These are phyloP conservation scores for Dipodomys stephensi DNA, from an alignment of 2,113 vertebrate genomes.

Conservation along the genomic window DNA sequence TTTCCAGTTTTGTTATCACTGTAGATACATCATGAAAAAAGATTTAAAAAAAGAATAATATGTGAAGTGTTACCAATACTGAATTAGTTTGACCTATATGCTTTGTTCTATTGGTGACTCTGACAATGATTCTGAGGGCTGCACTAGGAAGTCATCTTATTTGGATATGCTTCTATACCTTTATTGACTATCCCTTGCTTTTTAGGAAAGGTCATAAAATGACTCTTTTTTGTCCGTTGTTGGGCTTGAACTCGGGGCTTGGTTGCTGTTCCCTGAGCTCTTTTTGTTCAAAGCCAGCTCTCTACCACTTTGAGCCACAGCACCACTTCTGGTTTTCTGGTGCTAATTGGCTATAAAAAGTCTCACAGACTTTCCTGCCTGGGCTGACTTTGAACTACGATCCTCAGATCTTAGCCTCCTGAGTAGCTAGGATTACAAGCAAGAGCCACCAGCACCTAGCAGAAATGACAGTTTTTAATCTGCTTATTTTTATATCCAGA, in stretches of 20 bases:
- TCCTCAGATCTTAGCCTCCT: no score
- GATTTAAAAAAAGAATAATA: background rate
- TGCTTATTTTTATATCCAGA: conserved; percentile 17
- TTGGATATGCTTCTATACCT: background rate
- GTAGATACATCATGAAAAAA: background rate
- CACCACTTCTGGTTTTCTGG: no score
- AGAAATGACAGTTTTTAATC: background rate
- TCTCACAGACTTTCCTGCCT: no score
- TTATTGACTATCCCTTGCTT: background rate
- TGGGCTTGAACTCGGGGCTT: no score
- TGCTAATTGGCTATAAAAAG: no score
- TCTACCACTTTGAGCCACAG: no score
- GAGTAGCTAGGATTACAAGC: no score
- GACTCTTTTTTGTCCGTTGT: background rate
- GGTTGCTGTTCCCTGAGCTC: no score
- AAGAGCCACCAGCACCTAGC: no score
- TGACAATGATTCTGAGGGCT: background rate
- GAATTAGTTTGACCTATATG: conserved; percentile 4
- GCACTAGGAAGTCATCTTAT: background rate
- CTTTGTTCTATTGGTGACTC: background rate
- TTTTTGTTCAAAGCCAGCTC: no score
- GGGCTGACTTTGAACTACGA: no score
- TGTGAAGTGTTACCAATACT: background rate
- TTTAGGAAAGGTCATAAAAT: background rate
- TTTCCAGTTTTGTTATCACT: conserved; percentile 21